Evolutionary conservation across 2,797 vertebrate species (phyloP).

Genomic region (Spinus olivaceus): DNA sequence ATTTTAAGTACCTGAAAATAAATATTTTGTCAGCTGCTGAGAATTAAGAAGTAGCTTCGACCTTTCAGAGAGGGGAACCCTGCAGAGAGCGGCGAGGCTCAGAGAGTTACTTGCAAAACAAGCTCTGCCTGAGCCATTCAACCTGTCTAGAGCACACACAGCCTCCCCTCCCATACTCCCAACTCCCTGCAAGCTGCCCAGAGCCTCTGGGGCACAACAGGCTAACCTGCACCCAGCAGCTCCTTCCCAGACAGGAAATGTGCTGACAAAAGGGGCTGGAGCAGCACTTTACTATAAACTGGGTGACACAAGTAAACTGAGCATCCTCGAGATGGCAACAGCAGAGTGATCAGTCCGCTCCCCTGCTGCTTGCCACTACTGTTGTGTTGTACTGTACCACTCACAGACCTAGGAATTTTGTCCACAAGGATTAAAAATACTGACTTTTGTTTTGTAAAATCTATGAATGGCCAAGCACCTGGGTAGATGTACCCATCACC

Average conservation of each 20-base stretch:
- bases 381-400: not conserved
- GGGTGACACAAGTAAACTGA: not conserved
- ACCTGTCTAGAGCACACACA: constrained; percentile 7
- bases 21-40: constrained; percentile 68
- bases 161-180: not conserved
- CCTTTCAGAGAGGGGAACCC: constrained; percentile 54
- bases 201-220: not conserved
- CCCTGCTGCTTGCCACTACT: not conserved
- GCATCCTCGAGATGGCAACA: not conserved
- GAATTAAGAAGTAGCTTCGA: constrained; percentile 67
- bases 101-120: constrained; percentile 53
- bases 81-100: constrained; percentile 19
- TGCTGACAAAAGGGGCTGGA: not conserved
- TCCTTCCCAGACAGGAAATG: not conserved
- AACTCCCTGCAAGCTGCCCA: not conserved
- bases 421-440: not conserved
- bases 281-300: not conserved
- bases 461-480: not conserved
- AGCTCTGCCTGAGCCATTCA: constrained; percentile 27
- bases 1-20: constrained; percentile 70
- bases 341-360: not conserved
- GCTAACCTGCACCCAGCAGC: not conserved
- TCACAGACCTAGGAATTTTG: not conserved
- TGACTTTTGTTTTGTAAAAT: not conserved
- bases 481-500: not conserved